Evolutionary conservation across 2,113 vertebrate species (phyloP).

Genomic region (Progne subis): DNA sequence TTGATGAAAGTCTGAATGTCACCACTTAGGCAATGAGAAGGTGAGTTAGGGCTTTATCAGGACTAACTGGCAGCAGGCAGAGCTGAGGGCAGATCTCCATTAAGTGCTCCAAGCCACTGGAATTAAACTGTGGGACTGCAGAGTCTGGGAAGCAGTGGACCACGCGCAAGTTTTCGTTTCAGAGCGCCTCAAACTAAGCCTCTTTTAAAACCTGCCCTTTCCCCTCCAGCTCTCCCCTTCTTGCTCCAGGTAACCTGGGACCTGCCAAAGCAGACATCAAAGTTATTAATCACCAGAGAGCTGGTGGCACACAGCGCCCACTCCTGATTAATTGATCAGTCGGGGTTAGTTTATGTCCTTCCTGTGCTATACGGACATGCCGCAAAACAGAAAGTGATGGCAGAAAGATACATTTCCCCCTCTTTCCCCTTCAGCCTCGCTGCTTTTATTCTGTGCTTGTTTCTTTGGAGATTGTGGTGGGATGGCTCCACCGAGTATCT

Average conservation of each 20-base stretch:
- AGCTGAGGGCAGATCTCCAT: slow-evolving; percentile 1
- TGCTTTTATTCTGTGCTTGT: background rate
- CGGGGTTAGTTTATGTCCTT: background rate
- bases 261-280: slow-evolving; percentile 10
- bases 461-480: background rate
- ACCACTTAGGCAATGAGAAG: background rate
- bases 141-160: background rate
- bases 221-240: background rate
- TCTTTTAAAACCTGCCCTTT: slow-evolving; percentile 4
- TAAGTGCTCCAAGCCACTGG: background rate
- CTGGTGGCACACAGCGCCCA: slow-evolving; percentile 16
- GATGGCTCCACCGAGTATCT: background rate
- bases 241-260: background rate
- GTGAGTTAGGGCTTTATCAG: background rate
- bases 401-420: background rate
- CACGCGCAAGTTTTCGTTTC: background rate
- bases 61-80: background rate
- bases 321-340: background rate
- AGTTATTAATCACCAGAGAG: background rate
- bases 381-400: background rate
- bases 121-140: background rate
- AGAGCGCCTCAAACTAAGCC: background rate
- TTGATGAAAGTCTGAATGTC: slow-evolving; percentile 45
- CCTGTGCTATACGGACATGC: background rate
- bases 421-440: background rate